A percentile compares a stretch with the other conserved stretches of the same genome.
phyloP scores from a whole-genome alignment of 2,113 vertebrate species.

The Cyanocitta stelleri region DNA sequence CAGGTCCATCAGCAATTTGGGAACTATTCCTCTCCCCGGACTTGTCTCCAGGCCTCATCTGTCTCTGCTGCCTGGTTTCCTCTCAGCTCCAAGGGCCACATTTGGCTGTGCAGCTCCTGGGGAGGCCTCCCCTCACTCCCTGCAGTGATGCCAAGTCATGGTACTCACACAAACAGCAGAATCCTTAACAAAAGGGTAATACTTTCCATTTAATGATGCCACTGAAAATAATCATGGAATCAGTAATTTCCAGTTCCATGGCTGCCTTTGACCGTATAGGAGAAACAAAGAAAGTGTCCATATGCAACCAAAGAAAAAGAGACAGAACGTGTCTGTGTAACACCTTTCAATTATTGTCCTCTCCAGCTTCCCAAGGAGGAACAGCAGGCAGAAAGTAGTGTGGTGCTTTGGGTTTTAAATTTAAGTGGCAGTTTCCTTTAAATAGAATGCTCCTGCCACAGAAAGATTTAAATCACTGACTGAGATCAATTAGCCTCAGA shows the following conservation, averaged over 20 bases:
- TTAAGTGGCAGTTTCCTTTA: constrained; percentile 53
- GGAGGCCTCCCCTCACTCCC: background rate
- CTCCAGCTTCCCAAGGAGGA: constrained; percentile 1
- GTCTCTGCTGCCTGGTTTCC: background rate
- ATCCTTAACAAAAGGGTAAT: background rate
- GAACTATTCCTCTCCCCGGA: background rate
- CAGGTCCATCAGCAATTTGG: background rate
- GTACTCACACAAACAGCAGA: background rate
- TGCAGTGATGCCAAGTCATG: rapidly evolving
- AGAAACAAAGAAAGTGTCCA: background rate
- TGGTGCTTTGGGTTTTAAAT: constrained; percentile 31
- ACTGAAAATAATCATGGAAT: background rate
- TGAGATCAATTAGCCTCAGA: constrained; percentile 52
- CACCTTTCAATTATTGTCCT: background rate
- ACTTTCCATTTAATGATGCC: background rate
- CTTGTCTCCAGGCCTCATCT: background rate
- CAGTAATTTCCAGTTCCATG: background rate
- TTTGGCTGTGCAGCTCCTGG: background rate
- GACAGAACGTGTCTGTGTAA: background rate
- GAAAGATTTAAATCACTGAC: constrained; percentile 41
- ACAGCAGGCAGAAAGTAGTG: constrained; percentile 8
- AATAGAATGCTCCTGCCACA: constrained; percentile 31
- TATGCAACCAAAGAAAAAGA: background rate
- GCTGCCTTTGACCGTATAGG: background rate
- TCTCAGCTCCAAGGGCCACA: background rate